Evolutionary conservation across 2,797 vertebrate species (phyloP).

Genomic region (Parotocinclus haroldoi): DNA sequence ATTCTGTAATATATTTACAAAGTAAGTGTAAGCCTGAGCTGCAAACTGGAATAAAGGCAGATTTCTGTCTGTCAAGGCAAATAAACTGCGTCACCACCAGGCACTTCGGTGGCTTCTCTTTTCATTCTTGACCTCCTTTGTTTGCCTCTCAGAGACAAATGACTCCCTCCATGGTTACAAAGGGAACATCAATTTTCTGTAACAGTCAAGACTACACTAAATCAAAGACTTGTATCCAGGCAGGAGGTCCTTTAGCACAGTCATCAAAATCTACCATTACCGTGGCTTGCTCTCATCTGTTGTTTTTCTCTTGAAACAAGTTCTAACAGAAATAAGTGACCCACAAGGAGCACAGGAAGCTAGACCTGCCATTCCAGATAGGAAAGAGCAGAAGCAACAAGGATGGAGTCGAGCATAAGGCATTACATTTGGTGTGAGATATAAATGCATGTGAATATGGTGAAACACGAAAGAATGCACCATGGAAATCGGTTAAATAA

Average conservation of each 20-base stretch:
- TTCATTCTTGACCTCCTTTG: conserved; percentile 15
- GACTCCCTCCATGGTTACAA: conserved; percentile 28
- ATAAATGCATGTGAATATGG: conserved; percentile 14
- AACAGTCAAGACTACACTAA: conserved; percentile 25
- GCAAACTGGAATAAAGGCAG: too few species aligned
- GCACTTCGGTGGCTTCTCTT: neutral
- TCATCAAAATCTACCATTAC: conserved; percentile 27
- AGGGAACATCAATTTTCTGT: conserved; percentile 39
- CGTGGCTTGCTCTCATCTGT: neutral
- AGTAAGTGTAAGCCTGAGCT: too few species aligned
- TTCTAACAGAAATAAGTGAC: conserved; percentile 4
- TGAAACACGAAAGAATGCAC: conserved; percentile 14
- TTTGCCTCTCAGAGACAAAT: conserved; percentile 28
- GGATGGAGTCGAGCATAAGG: neutral
- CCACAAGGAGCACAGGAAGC: conserved; percentile 14
- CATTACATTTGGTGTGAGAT: neutral
- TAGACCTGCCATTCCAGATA: neutral
- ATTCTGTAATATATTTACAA: too few species aligned
- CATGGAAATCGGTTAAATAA: conserved; percentile 23
- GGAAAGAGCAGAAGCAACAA: conserved; percentile 4
- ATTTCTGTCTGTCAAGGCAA: too few species aligned
- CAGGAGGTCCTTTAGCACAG: conserved; percentile 24
- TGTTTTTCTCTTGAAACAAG: conserved; percentile 19
- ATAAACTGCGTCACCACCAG: too few species aligned
- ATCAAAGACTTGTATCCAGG: conserved; percentile 34